phyloP scores from a whole-genome alignment of 2,113 vertebrate species.

The Nerophis lumbriciformis region DNA sequence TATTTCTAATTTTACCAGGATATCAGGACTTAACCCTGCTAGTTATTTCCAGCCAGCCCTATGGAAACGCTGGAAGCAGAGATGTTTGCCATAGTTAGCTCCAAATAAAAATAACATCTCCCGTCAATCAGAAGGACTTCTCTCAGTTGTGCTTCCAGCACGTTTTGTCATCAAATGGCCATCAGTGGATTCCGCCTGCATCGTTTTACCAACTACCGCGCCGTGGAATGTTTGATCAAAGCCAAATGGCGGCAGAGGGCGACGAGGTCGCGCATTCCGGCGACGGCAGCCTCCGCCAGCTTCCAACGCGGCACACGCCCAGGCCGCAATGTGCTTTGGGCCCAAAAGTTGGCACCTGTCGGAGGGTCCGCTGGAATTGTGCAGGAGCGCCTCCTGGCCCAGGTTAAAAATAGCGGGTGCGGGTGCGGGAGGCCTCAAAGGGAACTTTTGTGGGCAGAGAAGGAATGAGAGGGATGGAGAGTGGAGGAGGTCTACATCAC shows the following conservation, averaged over 20 bases:
- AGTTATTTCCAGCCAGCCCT: no score
- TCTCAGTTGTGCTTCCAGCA: neutral
- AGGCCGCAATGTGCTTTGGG: slow-evolving; percentile 41
- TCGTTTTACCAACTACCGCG: slow-evolving; percentile 15
- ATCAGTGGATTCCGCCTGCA: neutral
- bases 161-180: neutral
- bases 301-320: slow-evolving; percentile 57
- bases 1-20: no score
- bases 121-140: neutral
- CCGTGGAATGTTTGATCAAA: slow-evolving; percentile 84
- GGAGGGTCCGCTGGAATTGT: slow-evolving; percentile 20
- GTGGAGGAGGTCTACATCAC: neutral
- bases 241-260: slow-evolving; percentile 79
- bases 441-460: slow-evolving; percentile 45
- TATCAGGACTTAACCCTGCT: no score
- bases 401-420: slow-evolving; percentile 63
- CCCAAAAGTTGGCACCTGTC: slow-evolving; percentile 62
- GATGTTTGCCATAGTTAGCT: neutral
- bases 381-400: slow-evolving; percentile 28
- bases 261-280: slow-evolving; percentile 77
- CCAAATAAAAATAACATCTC: slow-evolving; percentile 1
- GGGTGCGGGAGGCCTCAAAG: slow-evolving; percentile 49
- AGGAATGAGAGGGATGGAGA: slow-evolving; percentile 20
- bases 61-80: neutral
- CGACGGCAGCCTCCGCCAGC: slow-evolving; percentile 73